Conservation (phyloP, 1,140 invertebrate species). For the Melitaea cinxia region DNA sequence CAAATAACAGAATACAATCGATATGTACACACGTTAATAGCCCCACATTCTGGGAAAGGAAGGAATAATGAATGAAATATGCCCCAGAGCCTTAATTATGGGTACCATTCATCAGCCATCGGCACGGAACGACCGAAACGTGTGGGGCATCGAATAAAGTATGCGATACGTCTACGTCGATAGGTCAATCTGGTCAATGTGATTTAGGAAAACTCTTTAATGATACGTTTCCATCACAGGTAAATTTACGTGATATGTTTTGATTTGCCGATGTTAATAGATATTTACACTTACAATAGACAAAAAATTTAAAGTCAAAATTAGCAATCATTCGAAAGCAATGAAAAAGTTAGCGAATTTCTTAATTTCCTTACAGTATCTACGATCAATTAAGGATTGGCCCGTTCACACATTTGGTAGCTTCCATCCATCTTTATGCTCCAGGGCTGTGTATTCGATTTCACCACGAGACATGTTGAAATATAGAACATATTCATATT, state of each 20-base stretch:
- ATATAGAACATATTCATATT: too few species aligned
- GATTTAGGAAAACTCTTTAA: slow-evolving; percentile 20
- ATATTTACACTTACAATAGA: too few species aligned
- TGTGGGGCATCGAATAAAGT: slow-evolving; percentile 32
- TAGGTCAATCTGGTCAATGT: slow-evolving; percentile 25
- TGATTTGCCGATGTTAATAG: too few species aligned
- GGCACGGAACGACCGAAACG: slow-evolving; percentile 32
- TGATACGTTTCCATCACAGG: not conserved
- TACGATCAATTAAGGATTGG: too few species aligned
- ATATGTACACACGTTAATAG: slow-evolving; percentile 1
- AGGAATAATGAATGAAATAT: slow-evolving; percentile 37
- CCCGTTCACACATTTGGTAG: too few species aligned
- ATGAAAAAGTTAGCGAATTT: too few species aligned
- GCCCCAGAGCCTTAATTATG: slow-evolving; percentile 31
- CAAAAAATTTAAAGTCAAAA: too few species aligned
- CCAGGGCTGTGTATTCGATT: too few species aligned
- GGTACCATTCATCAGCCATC: slow-evolving; percentile 32
- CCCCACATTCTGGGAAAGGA: slow-evolving; percentile 7
- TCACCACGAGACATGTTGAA: too few species aligned
- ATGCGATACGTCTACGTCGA: slow-evolving; percentile 30
- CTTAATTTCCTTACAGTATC: too few species aligned
- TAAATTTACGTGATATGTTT: not conserved
- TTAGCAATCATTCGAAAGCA: not conserved
- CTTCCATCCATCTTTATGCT: too few species aligned
- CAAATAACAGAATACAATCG: not conserved